Evolutionary conservation across 2,113 vertebrate genomes (phyloP).

Genomic region (Plecotus auritus): DNA sequence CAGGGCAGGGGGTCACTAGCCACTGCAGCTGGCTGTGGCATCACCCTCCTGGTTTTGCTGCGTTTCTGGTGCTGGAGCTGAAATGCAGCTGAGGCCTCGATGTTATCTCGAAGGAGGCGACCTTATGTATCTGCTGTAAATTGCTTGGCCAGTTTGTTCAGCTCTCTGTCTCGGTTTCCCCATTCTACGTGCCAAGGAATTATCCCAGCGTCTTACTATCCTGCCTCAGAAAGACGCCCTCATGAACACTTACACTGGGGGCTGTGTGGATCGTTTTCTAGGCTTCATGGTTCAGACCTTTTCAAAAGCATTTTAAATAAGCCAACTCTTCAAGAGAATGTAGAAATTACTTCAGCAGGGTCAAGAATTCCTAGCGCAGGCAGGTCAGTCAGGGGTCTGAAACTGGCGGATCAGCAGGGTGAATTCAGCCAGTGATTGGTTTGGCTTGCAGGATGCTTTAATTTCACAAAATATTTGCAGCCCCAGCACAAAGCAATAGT

Average conservation of each 20-base stretch:
- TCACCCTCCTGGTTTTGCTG: neutral
- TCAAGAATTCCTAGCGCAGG: neutral
- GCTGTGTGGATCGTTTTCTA: neutral
- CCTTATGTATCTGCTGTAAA: neutral
- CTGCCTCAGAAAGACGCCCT: neutral
- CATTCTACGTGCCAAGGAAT: neutral
- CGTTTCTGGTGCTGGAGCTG: neutral
- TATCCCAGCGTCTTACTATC: neutral
- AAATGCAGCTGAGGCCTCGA: neutral
- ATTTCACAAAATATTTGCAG: neutral
- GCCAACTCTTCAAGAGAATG: neutral
- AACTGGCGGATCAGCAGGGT: neutral
- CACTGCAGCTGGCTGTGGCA: neutral
- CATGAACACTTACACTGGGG: neutral
- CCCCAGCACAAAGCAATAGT: neutral
- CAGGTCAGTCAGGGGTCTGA: neutral
- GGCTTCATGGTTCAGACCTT: neutral
- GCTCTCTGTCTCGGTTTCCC: neutral
- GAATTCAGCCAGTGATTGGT: neutral
- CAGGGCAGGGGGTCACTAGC: neutral
- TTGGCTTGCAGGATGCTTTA: neutral
- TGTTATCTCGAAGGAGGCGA: neutral
- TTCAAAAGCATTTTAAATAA: constrained; percentile 31
- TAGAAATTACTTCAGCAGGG: neutral
- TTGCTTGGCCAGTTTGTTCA: neutral